phyloP scores from a whole-genome alignment of 2,888 invertebrate species.

The Synergus gifuensis region DNA sequence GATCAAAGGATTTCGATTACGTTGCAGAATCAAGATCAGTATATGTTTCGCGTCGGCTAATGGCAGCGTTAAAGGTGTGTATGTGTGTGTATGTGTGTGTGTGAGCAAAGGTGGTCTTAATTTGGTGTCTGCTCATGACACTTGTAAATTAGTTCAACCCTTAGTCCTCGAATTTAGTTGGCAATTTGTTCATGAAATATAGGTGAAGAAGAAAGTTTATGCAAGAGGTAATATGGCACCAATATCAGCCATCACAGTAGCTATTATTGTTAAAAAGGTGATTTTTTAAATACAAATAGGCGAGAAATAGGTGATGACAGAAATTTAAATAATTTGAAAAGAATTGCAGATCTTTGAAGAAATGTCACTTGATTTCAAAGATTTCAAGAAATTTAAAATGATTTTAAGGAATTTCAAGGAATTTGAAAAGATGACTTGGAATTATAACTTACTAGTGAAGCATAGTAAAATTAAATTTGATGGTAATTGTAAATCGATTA shows the following conservation, averaged over 20 bases:
- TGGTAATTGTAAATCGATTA: constrained; percentile 11
- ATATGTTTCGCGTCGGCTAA: constrained; percentile 23
- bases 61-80: background rate
- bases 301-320: background rate
- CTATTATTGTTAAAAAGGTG: no score
- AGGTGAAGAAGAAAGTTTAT: background rate
- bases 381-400: no score
- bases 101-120: constrained; percentile 15
- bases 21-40: background rate
- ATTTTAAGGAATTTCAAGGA: no score
- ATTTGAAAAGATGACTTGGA: no score
- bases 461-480: constrained; percentile 1
- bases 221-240: background rate
- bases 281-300: no score
- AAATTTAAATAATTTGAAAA: background rate
- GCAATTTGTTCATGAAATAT: constrained; percentile 41
- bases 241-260: background rate
- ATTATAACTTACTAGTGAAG: no score
- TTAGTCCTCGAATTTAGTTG: constrained; percentile 41
- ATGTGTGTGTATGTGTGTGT: background rate
- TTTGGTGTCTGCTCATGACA: constrained; percentile 47
- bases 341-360: background rate
- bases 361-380: no score
- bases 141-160: constrained; percentile 49
- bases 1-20: constrained; percentile 26